These are phyloP conservation scores for Calephelis virginiensis DNA, from an alignment of 1,140 invertebrate species.

Conservation along the genomic window DNA sequence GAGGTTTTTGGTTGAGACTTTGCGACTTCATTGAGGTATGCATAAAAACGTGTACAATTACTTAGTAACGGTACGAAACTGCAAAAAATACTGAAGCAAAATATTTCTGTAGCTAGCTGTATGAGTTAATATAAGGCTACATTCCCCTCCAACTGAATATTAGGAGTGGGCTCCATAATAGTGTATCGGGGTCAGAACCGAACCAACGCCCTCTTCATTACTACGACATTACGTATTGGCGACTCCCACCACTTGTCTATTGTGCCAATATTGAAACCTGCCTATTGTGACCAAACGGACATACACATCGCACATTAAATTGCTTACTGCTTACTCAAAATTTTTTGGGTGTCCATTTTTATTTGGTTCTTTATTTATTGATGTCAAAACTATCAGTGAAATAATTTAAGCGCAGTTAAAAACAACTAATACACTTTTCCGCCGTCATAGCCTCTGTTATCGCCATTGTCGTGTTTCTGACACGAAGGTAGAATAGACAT, in stretches of 20 bases:
- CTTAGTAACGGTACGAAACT: not conserved
- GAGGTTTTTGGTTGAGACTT: not conserved
- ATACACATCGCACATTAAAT: too few species aligned
- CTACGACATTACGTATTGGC: conserved; percentile 1
- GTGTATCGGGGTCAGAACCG: conserved; percentile 9
- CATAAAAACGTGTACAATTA: not conserved
- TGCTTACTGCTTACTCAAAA: too few species aligned
- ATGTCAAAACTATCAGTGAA: too few species aligned
- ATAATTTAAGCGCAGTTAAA: too few species aligned
- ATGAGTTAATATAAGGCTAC: not conserved
- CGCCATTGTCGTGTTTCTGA: too few species aligned
- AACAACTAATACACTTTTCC: too few species aligned
- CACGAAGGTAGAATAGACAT: too few species aligned
- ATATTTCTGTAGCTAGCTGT: not conserved
- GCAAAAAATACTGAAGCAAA: not conserved
- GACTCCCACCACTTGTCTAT: conserved; percentile 8
- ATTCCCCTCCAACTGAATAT: not conserved
- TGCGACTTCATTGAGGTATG: not conserved
- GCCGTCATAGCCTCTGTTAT: too few species aligned
- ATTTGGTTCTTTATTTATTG: too few species aligned
- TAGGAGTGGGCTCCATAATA: conserved; percentile 15
- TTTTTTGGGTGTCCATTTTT: too few species aligned
- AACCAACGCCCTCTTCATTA: conserved; percentile 12
- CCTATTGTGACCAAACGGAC: too few species aligned
- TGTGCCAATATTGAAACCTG: not conserved